Conservation (phyloP, 1,140 invertebrate species). For the Physella acuta region DNA sequence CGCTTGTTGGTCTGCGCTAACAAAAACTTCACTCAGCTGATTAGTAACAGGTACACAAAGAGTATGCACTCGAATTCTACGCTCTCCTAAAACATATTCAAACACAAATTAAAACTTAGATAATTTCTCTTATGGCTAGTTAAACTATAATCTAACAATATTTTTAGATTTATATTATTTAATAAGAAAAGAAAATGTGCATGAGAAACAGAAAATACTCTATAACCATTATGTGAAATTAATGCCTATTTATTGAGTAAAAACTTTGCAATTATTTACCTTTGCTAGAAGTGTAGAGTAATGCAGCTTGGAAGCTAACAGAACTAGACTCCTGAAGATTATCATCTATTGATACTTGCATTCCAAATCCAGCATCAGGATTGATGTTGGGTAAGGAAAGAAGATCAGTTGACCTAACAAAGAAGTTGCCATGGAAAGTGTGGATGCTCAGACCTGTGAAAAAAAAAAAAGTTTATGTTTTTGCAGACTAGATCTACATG, state of each 20-base stretch:
- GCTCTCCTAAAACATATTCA: slow-evolving; percentile 70
- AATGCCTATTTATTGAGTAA: too few relatives aligned
- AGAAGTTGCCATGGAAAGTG: slow-evolving; percentile 99
- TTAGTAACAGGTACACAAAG: slow-evolving; percentile 87
- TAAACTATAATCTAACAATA: too few relatives aligned
- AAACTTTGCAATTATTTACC: too few relatives aligned
- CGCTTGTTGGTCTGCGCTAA: slow-evolving; percentile 92
- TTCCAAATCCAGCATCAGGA: slow-evolving; percentile 95
- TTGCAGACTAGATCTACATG: too few relatives aligned
- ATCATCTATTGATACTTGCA: slow-evolving; percentile 96
- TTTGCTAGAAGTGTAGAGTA: slow-evolving; percentile 97
- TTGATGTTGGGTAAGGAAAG: slow-evolving; percentile 95
- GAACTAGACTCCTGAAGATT: slow-evolving; percentile 80
- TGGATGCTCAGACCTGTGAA: slow-evolving; percentile 77
- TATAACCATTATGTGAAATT: too few relatives aligned
- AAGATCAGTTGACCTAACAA: slow-evolving; percentile 95
- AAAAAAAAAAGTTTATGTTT: too few relatives aligned
- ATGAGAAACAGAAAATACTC: too few relatives aligned
- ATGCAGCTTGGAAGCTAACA: slow-evolving; percentile 95
- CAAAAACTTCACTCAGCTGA: slow-evolving; percentile 82
- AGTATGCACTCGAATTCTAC: slow-evolving; percentile 96
- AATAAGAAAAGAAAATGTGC: too few relatives aligned
- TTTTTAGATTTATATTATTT: too few relatives aligned
- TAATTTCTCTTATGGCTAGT: too few relatives aligned
- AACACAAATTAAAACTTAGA: too few relatives aligned